phyloP scores from a whole-genome alignment of 2,888 invertebrate genomes.

The Pardosa pseudoannulata region DNA sequence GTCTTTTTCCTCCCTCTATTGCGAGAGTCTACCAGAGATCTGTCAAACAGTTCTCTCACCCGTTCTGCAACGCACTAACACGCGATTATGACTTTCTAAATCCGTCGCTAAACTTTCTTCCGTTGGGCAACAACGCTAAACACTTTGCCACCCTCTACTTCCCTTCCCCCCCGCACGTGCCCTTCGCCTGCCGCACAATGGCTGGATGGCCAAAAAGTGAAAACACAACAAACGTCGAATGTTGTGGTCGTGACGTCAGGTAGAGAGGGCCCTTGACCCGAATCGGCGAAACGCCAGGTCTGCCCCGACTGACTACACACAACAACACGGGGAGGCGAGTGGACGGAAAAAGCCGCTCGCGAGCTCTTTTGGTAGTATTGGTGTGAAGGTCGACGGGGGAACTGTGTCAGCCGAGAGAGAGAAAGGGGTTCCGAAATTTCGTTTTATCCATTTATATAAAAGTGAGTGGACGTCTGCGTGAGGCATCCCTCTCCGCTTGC shows the following conservation, averaged over 20 bases:
- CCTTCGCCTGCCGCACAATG: neutral
- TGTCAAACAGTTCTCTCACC: no score
- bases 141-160: no score
- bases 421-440: neutral
- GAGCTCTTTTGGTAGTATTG: neutral
- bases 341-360: neutral
- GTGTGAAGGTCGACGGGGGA: conserved; percentile 1
- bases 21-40: no score
- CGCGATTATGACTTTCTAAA: no score
- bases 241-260: conserved; percentile 7
- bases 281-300: neutral
- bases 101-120: no score
- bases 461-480: neutral
- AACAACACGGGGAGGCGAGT: neutral
- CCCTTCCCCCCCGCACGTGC: neutral
- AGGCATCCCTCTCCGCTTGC: neutral
- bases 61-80: no score
- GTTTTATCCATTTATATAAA: neutral
- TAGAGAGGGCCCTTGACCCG: neutral
- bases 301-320: neutral
- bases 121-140: no score
- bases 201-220: neutral
- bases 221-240: neutral
- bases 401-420: neutral
- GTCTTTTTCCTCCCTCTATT: no score